These are phyloP conservation scores for Orchestia grillus DNA, from an alignment of 1,140 invertebrate species.

Conservation along the genomic window DNA sequence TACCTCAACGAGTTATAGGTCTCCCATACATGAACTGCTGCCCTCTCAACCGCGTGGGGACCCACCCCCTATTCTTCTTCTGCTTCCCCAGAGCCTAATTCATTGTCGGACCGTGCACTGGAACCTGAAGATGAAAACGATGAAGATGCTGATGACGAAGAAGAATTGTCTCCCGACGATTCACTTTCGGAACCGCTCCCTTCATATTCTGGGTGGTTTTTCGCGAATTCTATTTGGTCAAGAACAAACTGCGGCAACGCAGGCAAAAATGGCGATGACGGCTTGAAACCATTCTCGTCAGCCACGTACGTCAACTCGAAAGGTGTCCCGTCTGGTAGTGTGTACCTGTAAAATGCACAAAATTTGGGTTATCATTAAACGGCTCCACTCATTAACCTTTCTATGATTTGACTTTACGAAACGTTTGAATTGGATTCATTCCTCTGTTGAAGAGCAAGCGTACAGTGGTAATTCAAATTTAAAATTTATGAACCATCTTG, in stretches of 20 bases:
- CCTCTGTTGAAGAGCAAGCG: too few relatives aligned
- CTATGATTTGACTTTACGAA: too few relatives aligned
- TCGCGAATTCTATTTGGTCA: not conserved
- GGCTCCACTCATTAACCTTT: too few relatives aligned
- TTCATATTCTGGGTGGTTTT: not conserved
- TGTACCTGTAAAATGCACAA: not conserved
- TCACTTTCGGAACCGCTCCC: not conserved
- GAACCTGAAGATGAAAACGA: not conserved
- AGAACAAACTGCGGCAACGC: not conserved
- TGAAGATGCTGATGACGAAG: not conserved
- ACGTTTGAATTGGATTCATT: too few relatives aligned
- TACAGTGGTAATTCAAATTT: too few relatives aligned
- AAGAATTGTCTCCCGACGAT: not conserved
- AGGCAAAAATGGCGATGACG: not conserved
- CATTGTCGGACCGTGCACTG: not conserved
- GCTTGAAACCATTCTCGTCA: constrained; percentile 18
- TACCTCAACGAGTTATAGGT: not conserved
- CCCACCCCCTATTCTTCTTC: not conserved
- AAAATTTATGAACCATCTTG: too few relatives aligned
- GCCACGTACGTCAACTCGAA: constrained; percentile 35
- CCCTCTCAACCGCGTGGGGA: not conserved
- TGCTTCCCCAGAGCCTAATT: not conserved
- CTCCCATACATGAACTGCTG: not conserved
- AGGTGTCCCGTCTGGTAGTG: not conserved
- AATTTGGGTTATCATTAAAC: not conserved